Percentiles rank a stretch among this genome's conserved stretches.
These are phyloP conservation scores for Erpetoichthys calabaricus DNA, from an alignment of 2,797 vertebrate genomes.

Conservation along the genomic window DNA sequence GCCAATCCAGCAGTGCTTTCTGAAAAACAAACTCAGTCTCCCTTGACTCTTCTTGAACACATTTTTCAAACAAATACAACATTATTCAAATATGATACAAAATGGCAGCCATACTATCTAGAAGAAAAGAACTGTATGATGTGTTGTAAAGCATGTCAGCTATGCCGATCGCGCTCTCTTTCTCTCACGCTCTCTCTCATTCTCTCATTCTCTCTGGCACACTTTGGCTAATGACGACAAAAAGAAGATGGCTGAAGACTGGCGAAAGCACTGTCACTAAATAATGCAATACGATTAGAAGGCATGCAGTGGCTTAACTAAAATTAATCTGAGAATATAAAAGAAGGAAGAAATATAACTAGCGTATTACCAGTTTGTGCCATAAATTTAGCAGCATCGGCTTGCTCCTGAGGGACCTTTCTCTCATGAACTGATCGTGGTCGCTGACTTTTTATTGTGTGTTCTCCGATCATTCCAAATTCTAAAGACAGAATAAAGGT, in stretches of 20 bases:
- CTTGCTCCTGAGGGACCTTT: conserved; percentile 99
- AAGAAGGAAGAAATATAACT: conserved; percentile 82
- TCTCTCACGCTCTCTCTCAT: too few species aligned
- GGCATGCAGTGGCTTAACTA: conserved; percentile 97
- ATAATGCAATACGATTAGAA: conserved; percentile 65
- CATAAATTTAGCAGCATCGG: conserved; percentile 99
- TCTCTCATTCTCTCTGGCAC: not conserved
- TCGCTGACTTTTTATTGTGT: conserved; percentile 99
- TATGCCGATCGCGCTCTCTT: too few species aligned
- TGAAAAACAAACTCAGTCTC: too few species aligned
- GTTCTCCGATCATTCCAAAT: conserved; percentile 99
- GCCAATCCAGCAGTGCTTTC: too few species aligned
- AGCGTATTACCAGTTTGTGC: conserved; percentile 99
- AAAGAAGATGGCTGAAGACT: conserved; percentile 42
- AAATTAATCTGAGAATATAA: conserved; percentile 70
- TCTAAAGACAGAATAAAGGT: conserved; percentile 99
- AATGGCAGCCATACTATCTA: too few species aligned
- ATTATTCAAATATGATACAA: too few species aligned
- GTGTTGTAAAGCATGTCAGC: too few species aligned
- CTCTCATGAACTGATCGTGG: conserved; percentile 99
- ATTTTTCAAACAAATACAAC: too few species aligned
- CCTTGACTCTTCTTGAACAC: too few species aligned
- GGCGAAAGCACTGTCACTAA: conserved; percentile 60
- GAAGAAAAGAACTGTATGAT: too few species aligned
- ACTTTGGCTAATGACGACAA: conserved; percentile 62